Percentiles rank a stretch among this genome's conserved stretches.
These are phyloP conservation scores for Dinomys branickii DNA, from an alignment of 2,113 vertebrate genomes.

Conservation along the genomic window DNA sequence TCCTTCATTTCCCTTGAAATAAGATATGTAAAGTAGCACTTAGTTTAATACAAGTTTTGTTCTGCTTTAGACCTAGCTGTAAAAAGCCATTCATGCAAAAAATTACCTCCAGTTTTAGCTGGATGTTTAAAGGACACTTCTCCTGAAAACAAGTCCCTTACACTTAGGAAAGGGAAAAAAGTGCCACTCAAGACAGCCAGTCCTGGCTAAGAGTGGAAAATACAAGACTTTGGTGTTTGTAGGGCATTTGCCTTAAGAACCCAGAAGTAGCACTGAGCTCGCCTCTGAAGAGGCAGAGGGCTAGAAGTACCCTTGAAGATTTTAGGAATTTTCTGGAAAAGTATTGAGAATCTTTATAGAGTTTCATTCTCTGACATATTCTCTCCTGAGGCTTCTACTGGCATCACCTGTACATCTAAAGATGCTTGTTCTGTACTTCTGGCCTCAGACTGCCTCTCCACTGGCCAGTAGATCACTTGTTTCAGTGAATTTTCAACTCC, in stretches of 20 bases:
- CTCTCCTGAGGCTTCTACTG: background rate
- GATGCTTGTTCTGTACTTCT: background rate
- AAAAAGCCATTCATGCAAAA: slow-evolving; percentile 87
- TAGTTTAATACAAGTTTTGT: slow-evolving; percentile 82
- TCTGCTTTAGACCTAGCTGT: slow-evolving; percentile 84
- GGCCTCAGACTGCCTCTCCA: background rate
- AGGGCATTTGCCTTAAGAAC: slow-evolving; percentile 65
- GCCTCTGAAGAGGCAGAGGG: slow-evolving; percentile 44
- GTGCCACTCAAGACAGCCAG: slow-evolving; percentile 57
- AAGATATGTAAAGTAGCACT: slow-evolving; percentile 84
- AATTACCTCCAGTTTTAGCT: slow-evolving; percentile 85
- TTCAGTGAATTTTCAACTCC: background rate
- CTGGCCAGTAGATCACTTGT: background rate
- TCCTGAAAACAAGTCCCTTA: slow-evolving; percentile 79
- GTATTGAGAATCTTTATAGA: slow-evolving; percentile 32
- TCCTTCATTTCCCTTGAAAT: slow-evolving; percentile 81
- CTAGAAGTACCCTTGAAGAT: slow-evolving; percentile 30
- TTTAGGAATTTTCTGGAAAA: slow-evolving; percentile 63
- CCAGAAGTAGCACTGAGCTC: slow-evolving; percentile 54
- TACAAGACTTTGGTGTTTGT: slow-evolving; percentile 66
- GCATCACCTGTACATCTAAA: background rate
- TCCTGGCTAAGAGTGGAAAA: slow-evolving; percentile 55
- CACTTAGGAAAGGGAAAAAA: slow-evolving; percentile 68
- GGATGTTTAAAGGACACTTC: slow-evolving; percentile 84
- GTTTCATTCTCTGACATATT: background rate